Conservation (phyloP, 2,113 vertebrate species). For the Stegostoma tigrinum region DNA sequence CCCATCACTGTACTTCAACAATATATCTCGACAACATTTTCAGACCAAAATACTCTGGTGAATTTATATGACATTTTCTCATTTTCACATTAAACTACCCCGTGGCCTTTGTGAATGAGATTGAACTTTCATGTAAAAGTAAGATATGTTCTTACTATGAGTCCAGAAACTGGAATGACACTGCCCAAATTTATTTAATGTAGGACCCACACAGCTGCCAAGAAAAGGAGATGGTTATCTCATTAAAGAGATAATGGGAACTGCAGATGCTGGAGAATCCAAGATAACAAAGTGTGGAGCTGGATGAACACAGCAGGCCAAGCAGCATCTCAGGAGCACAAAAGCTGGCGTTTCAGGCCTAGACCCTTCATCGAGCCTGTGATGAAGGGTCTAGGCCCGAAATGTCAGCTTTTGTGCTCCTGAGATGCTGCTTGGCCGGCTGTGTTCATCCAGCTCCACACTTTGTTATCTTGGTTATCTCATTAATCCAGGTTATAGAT, state of each 20-base stretch:
- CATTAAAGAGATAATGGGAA: no score
- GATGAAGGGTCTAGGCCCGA: no score
- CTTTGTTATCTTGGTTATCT: no score
- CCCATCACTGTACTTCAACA: neutral
- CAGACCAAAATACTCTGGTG: neutral
- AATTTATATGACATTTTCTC: neutral
- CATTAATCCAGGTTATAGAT: neutral
- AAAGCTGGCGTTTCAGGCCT: no score
- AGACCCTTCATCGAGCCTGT: no score
- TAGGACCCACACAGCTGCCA: neutral
- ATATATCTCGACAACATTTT: neutral
- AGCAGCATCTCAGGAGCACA: no score
- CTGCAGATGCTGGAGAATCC: no score
- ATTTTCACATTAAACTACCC: neutral
- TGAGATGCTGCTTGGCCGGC: no score
- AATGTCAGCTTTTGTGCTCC: no score
- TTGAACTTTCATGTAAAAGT: neutral
- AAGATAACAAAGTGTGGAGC: no score
- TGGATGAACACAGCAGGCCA: no score
- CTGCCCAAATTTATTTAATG: constrained; percentile 7
- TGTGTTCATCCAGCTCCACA: no score
- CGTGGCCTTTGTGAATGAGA: neutral
- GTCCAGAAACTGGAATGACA: neutral
- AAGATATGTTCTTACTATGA: neutral
- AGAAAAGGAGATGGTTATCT: neutral